Percentiles rank a stretch among this genome's conserved stretches.
Conservation (phyloP, 2,113 vertebrate genomes). For the Cyphomyrus discorhynchus region DNA sequence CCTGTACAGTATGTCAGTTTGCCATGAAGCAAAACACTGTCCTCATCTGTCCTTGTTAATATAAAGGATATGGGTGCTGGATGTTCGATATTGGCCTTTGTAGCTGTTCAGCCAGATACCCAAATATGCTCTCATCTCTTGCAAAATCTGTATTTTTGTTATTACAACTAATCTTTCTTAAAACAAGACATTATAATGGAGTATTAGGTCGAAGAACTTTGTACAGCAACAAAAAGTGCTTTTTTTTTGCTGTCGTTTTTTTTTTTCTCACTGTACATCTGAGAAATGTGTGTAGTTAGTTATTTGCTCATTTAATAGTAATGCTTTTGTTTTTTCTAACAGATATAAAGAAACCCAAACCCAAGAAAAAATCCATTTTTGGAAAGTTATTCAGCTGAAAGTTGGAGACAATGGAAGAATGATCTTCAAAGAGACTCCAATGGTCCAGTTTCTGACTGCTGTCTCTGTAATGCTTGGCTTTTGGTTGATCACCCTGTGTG, state of each 20-base stretch:
- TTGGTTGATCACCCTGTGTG: neutral
- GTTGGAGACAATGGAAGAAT: constrained; percentile 35
- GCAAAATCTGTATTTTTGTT: neutral
- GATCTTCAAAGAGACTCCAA: constrained; percentile 15
- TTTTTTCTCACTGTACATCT: neutral
- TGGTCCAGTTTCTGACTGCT: neutral
- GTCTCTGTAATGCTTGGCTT: neutral
- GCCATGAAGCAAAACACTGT: neutral
- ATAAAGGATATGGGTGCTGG: neutral
- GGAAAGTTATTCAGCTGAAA: constrained; percentile 49
- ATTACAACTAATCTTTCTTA: neutral
- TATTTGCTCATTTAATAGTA: neutral
- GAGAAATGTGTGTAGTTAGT: neutral
- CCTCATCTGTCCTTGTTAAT: neutral
- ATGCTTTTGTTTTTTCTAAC: neutral
- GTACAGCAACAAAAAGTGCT: neutral
- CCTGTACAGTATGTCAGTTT: neutral
- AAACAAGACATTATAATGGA: neutral
- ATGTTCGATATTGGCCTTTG: neutral
- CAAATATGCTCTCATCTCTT: neutral
- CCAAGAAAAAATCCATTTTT: constrained; percentile 55
- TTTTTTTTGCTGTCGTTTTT: neutral
- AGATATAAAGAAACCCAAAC: constrained; percentile 62
- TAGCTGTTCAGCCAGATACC: neutral
- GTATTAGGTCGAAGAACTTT: neutral